phyloP scores from a whole-genome alignment of 2,888 invertebrate genomes.

The Caenorhabditis drosophilae region DNA sequence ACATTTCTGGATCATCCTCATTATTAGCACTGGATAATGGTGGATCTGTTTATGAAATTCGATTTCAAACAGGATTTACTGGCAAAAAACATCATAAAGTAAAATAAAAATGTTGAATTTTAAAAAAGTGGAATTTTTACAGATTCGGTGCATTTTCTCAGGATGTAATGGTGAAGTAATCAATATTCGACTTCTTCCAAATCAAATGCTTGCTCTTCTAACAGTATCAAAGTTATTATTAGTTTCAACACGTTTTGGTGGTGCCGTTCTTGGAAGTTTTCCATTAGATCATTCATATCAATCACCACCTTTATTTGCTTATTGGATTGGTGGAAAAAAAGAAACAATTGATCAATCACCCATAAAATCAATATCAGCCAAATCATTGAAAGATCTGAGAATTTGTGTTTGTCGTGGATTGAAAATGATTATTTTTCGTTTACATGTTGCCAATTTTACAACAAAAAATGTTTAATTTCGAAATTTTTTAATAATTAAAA shows the following conservation, averaged over 20 bases:
- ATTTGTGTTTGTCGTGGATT: conserved; percentile 25
- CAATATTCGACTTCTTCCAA: conserved; percentile 42
- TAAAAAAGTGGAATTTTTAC: conserved; percentile 73
- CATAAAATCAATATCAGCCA: conserved; percentile 9
- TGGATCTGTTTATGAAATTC: conserved; percentile 58
- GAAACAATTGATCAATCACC: no score
- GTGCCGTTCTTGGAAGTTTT: conserved; percentile 41
- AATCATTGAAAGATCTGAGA: conserved; percentile 13
- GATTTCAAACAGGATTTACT: conserved; percentile 23
- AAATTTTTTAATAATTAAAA: not conserved
- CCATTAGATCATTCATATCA: conserved; percentile 71
- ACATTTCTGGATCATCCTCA: conserved; percentile 76
- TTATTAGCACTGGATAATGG: conserved; percentile 56
- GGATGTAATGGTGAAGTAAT: conserved; percentile 84
- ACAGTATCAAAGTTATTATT: conserved; percentile 48
- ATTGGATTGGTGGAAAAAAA: conserved; percentile 78
- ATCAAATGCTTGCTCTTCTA: conserved; percentile 53
- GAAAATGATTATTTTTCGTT: conserved; percentile 16
- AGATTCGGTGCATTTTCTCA: conserved; percentile 85
- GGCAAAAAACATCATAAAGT: conserved; percentile 23
- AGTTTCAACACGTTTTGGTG: conserved; percentile 42
- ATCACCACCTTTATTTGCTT: conserved; percentile 86
- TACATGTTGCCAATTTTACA: conserved; percentile 21
- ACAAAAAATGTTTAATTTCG: conserved; percentile 20
- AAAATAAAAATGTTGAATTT: not conserved